Percentiles rank a stretch among this genome's conserved stretches.
phyloP scores from a whole-genome alignment of 2,113 vertebrate genomes.

The Strix aluco region DNA sequence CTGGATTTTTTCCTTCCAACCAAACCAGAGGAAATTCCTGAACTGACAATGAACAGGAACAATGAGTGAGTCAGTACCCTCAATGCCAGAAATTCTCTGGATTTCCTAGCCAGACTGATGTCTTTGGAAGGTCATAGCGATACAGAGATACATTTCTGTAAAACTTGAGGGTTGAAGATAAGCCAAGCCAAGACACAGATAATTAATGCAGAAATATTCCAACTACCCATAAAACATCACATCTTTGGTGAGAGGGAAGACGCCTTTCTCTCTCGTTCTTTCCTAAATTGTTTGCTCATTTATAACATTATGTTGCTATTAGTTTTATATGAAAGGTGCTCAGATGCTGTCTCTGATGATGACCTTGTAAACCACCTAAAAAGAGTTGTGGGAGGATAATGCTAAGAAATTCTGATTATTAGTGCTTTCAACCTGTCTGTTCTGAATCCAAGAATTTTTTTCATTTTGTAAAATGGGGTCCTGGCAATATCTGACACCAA shows the following conservation, averaged over 20 bases:
- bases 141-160: conserved; percentile 47
- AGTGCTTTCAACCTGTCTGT: neutral
- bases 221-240: conserved; percentile 3
- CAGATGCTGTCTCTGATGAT: neutral
- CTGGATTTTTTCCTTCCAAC: conserved; percentile 54
- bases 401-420: neutral
- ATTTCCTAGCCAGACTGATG: conserved; percentile 50
- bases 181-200: conserved; percentile 50
- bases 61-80: conserved; percentile 64
- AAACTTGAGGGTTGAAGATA: neutral
- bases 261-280: neutral
- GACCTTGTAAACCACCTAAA: neutral
- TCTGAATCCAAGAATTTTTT: neutral
- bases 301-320: neutral
- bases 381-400: neutral
- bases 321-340: neutral
- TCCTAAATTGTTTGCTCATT: neutral
- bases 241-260: neutral
- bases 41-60: conserved; percentile 67
- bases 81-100: conserved; percentile 68
- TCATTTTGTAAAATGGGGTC: neutral
- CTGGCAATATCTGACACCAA: neutral
- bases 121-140: conserved; percentile 53
- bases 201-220: conserved; percentile 33
- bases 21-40: conserved; percentile 73